Base-by-base conservation (phyloP, 2,888 invertebrate species). In the Nematopogon swammerdamellus region DNA sequence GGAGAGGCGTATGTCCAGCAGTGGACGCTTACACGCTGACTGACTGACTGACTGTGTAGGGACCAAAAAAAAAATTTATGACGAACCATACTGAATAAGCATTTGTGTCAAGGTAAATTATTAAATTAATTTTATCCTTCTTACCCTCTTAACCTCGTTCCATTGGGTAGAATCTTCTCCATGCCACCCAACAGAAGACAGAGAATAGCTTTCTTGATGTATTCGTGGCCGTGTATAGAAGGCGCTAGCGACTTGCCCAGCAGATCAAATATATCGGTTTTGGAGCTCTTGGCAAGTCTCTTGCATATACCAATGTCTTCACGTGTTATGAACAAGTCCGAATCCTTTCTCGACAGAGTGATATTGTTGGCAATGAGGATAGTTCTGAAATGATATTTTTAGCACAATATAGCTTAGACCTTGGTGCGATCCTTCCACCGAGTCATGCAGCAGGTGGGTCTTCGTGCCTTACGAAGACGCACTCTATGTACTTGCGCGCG, bases 211-310 rank as follows among this genome's bases (percentile, higher is more conserved):
- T 92, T 92, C 72, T 99, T 99, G 6, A 98, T 95, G 63, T 88
- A 96, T 20, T 94, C 91, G 62, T 99, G 95, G 0, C 99, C 99
- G 60, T 97, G 95, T 63, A 99, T 99, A 0, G 98, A 97, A 0
- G 99, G 99, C 0, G 99, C 99, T 49, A 99, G 72, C 0, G 98
- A 98, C 61, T 91, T 90, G 49, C 94, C 85, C 29, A 99, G 79
- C 52, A 95, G 69, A 49, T 96, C 92, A 65, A 97, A 98, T 54
- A 96, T 90, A 67, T 95, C 89, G 45, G 82, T 80, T 16, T 83
- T 84, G 49, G 88, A 82, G 49, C 83, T 81, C 58, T 83, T 88
- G 0, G 89, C 89, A 6, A 92, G 67, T 46, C 89, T 86, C 67
- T 95, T 94, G 68, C 97, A 98, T 49, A 89, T 84, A 50, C 88